Evolutionary conservation across 2,113 vertebrate species (phyloP).

Genomic region (Tursiops truncatus): DNA sequence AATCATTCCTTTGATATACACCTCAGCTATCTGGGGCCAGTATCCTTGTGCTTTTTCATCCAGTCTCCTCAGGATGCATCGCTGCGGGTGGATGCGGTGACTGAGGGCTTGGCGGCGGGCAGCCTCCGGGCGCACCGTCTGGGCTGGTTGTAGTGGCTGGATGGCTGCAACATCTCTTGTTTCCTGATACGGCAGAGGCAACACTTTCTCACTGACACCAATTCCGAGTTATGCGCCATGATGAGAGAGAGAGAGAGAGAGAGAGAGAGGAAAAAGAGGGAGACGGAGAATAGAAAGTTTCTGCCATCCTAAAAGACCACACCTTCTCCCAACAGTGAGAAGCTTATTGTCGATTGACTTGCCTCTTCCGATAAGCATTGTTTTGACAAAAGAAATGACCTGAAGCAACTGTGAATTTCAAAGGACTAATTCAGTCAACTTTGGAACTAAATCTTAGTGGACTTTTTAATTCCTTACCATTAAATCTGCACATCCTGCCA

Average conservation of each 20-base stretch:
- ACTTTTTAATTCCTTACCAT: neutral
- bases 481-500: neutral
- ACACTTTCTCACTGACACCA: neutral
- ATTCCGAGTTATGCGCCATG: neutral
- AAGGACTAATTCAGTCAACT: neutral
- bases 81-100: no score
- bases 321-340: neutral
- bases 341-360: neutral
- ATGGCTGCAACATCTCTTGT: neutral
- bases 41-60: neutral
- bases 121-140: no score
- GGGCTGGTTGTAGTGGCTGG: no score
- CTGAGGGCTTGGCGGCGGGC: no score
- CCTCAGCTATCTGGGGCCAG: neutral
- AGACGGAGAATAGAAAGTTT: neutral
- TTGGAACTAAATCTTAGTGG: neutral
- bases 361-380: slow-evolving; percentile 9
- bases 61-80: neutral
- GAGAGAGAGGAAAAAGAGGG: neutral
- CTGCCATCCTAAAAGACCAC: neutral
- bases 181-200: neutral
- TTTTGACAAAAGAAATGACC: slow-evolving; percentile 44
- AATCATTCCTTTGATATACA: neutral
- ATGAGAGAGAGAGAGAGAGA: neutral
- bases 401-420: neutral